Evolutionary conservation across 2,888 invertebrate species (phyloP), one percentile per base, ranked within the genome.

Genomic region (Plagodis pulveraria): DNA sequence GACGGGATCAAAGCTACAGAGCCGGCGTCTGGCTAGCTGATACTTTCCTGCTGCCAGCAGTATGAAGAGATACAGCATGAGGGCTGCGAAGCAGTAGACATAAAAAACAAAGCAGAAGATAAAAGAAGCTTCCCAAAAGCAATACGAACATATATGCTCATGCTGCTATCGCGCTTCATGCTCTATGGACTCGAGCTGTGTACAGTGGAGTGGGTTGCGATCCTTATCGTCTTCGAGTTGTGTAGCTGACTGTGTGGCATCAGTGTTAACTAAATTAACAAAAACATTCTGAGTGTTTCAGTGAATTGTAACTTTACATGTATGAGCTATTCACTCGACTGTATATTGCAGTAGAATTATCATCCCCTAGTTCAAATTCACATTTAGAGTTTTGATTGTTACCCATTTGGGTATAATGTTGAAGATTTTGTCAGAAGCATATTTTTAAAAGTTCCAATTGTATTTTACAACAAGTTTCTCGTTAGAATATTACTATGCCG

Each of bases 11-110:
- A 80, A 72, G 81, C 81, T 6, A 69, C 86, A 40, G 92, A 92
- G 67, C 89, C 92, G 0, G 89, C 80, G 70, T 91, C 86, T 6
- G 92, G 91, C 91, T 92, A 92, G 89, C 89, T 75, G 78, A 69
- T 55, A 66, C 72, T 77, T 57, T 63, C 74, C 66, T 66, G 67
- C 71, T 66, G 61, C 72, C 69, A 63, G 67, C 78, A 71, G 75
- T 71, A 71, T 68, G 81, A 81, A 77, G 80, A 77, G 74, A 68
- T 68, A 66, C 70, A 65, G 59, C 67, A 62, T 49, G 63, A 43
- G 47, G 38, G 22, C 44, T 51, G 8, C 5, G 44, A 44, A 35
- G 36, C 40, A 41, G 51, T 48, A 32, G 48, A 35, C 7, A 46
- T 6, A 33, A 22, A 6, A 9, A 5, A 61, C 58, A 56, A 52